These are phyloP conservation scores for Thymelicus sylvestris DNA, from an alignment of 2,888 invertebrate species.

Conservation along the genomic window DNA sequence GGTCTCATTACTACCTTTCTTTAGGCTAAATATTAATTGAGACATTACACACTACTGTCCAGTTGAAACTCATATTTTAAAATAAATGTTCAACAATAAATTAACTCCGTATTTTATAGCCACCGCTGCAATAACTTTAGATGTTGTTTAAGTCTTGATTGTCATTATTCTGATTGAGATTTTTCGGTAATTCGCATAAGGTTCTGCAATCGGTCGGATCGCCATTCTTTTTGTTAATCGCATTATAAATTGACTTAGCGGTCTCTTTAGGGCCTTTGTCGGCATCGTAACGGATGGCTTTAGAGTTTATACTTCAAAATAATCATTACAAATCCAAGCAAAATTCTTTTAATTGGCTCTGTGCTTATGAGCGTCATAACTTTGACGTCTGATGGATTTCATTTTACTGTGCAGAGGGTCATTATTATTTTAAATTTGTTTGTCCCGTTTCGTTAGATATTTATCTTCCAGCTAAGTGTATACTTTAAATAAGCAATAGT, in stretches of 20 bases:
- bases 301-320: conserved; percentile 69
- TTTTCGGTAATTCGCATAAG: conserved; percentile 68
- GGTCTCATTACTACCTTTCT: conserved; percentile 78
- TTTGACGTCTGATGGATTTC: conserved; percentile 6
- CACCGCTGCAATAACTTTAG: conserved; percentile 47
- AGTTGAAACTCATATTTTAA: conserved; percentile 56
- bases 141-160: conserved; percentile 60
- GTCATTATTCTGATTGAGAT: conserved; percentile 61
- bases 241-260: conserved; percentile 79
- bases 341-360: conserved; percentile 67
- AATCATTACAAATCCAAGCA: conserved; percentile 65
- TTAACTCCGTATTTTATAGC: conserved; percentile 49
- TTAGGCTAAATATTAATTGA: conserved; percentile 83
- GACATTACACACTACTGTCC: conserved; percentile 76
- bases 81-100: conserved; percentile 69
- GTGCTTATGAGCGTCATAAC: conserved; percentile 46
- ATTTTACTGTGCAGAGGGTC: not conserved
- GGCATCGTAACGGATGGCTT: conserved; percentile 68
- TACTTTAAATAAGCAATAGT: too few species aligned
- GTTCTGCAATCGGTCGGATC: conserved; percentile 73
- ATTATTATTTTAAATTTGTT: not conserved
- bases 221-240: conserved; percentile 80
- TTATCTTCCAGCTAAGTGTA: not conserved
- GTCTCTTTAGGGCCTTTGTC: conserved; percentile 73
- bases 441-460: not conserved